Percentiles rank a stretch among this genome's conserved stretches.
Conservation (phyloP, 1,140 invertebrate genomes). For the Globodera rostochiensis region DNA sequence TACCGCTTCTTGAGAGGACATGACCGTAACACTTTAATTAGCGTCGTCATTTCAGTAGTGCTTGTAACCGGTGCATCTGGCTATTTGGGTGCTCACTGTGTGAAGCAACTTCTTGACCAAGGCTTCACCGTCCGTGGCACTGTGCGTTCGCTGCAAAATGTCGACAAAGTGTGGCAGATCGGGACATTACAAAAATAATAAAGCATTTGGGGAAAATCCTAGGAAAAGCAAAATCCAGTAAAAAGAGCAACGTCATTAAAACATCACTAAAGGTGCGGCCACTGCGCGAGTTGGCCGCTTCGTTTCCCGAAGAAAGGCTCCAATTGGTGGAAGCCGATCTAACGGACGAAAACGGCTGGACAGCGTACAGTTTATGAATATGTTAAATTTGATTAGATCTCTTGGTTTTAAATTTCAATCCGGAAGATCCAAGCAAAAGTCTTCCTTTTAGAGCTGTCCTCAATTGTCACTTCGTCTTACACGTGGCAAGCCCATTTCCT, state of each 20-base stretch:
- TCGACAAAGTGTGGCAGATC: slow-evolving; percentile 65
- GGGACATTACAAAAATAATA: too few species aligned
- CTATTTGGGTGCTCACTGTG: slow-evolving; percentile 70
- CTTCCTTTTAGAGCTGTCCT: slow-evolving; percentile 69
- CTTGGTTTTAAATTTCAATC: too few species aligned
- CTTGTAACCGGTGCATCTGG: slow-evolving; percentile 72
- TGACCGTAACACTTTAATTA: not conserved
- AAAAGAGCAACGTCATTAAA: too few species aligned
- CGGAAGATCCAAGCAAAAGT: slow-evolving; percentile 57
- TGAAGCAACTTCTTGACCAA: slow-evolving; percentile 69
- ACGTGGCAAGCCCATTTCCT: slow-evolving; percentile 72
- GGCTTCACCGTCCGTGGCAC: slow-evolving; percentile 71
- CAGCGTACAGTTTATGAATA: slow-evolving; percentile 56
- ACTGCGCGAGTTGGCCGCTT: slow-evolving; percentile 61
- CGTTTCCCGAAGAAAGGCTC: slow-evolving; percentile 67
- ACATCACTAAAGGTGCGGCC: slow-evolving; percentile 42
- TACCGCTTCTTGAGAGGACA: not conserved
- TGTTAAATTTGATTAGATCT: slow-evolving; percentile 4
- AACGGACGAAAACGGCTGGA: slow-evolving; percentile 65
- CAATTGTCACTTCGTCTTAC: slow-evolving; percentile 70
- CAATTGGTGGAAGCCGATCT: slow-evolving; percentile 69
- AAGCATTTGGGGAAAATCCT: too few species aligned
- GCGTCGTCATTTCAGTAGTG: slow-evolving; percentile 65
- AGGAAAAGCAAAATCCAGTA: too few species aligned
- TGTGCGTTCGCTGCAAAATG: slow-evolving; percentile 68